Evolutionary conservation across 1,140 invertebrate species (phyloP).

Genomic region (Vanessa tameamea): DNA sequence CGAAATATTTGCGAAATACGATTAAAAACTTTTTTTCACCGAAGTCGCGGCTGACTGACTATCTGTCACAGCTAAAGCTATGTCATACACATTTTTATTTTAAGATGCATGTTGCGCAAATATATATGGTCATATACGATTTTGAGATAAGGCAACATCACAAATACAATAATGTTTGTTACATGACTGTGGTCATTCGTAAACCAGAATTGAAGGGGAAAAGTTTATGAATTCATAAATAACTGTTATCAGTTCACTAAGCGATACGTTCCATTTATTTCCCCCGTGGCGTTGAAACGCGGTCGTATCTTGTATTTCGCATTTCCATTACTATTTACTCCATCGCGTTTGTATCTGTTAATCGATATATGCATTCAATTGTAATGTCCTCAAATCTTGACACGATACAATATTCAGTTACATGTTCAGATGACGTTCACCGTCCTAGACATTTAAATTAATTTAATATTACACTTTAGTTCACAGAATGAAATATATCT

Average conservation of each 20-base stretch:
- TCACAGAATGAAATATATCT: neutral
- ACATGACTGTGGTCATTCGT: neutral
- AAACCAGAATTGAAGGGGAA: constrained; percentile 22
- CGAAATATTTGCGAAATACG: no score
- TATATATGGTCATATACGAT: no score
- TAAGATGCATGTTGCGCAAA: no score
- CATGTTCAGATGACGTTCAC: neutral
- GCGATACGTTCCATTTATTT: constrained; percentile 48
- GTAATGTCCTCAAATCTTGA: constrained; percentile 31
- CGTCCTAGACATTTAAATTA: constrained; percentile 15
- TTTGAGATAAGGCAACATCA: no score
- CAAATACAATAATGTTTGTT: neutral
- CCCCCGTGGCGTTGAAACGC: constrained; percentile 35
- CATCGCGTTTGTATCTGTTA: constrained; percentile 25
- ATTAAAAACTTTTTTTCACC: no score
- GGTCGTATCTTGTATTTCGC: constrained; percentile 42
- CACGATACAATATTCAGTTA: constrained; percentile 17
- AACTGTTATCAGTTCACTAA: constrained; percentile 38
- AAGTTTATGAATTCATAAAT: constrained; percentile 40
- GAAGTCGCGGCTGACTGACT: no score
- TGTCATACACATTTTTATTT: no score
- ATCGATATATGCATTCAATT: constrained; percentile 38
- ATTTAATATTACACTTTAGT: neutral
- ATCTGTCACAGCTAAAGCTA: no score
- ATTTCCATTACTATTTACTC: constrained; percentile 37